Percentiles rank a stretch among this genome's conserved stretches.
Evolutionary conservation across 1,140 invertebrate species (phyloP).

Genomic region (Sitobion miscanthi): DNA sequence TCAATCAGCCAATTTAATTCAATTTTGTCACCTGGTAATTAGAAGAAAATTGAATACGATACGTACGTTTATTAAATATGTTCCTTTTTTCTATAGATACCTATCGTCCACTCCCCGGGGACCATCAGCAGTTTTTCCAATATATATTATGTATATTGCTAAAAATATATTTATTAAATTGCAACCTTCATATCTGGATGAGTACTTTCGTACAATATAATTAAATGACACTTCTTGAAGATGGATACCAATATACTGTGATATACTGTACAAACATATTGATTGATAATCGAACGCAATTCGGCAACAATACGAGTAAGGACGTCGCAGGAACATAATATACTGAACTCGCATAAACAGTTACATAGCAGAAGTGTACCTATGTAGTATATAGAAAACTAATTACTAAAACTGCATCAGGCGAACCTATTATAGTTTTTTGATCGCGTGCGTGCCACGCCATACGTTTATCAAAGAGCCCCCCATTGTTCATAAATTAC

Average conservation of each 20-base stretch:
- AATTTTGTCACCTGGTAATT: too few species aligned
- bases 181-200: background rate
- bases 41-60: background rate
- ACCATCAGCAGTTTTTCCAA: background rate
- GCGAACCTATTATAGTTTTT: background rate
- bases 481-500: slow-evolving; percentile 47
- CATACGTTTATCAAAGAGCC: slow-evolving; percentile 34
- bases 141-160: background rate
- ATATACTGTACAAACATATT: background rate
- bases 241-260: background rate
- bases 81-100: background rate
- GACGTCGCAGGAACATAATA: background rate
- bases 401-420: slow-evolving; percentile 7
- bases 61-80: background rate
- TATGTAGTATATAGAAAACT: background rate
- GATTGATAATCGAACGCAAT: background rate
- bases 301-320: background rate
- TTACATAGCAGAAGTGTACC: background rate
- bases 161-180: background rate
- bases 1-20: background rate
- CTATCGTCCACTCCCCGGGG: background rate
- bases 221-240: too few species aligned
- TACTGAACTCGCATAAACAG: background rate
- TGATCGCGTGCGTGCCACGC: slow-evolving; percentile 35
- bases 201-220: too few species aligned